A percentile compares a stretch with the other conserved stretches of the same genome.
phyloP scores from a whole-genome alignment of 2,113 vertebrate genomes.

The Sialia sialis region DNA sequence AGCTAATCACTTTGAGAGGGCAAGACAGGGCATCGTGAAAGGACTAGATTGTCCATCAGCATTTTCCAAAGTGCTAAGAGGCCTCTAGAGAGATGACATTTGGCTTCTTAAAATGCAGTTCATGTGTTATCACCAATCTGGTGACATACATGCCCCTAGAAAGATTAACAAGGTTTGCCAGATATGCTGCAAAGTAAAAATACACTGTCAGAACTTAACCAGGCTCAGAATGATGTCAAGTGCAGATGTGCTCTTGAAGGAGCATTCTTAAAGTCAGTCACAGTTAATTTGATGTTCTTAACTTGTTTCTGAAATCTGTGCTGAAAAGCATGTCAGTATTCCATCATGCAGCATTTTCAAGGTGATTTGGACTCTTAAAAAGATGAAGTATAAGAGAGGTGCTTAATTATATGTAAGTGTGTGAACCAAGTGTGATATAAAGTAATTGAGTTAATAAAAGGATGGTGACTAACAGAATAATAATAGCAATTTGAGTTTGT shows the following conservation, averaged over 20 bases:
- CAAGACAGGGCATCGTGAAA: background rate
- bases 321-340: background rate
- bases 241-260: background rate
- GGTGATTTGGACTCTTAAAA: constrained; percentile 46
- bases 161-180: constrained; percentile 34
- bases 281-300: background rate
- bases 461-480: constrained; percentile 5
- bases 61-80: constrained; percentile 9
- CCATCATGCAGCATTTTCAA: constrained; percentile 18
- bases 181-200: background rate
- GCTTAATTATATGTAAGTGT: constrained; percentile 37
- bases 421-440: constrained; percentile 8
- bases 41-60: background rate
- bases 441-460: constrained; percentile 53
- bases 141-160: constrained; percentile 14
- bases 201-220: background rate
- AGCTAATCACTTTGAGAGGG: constrained; percentile 19
- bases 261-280: constrained; percentile 3
- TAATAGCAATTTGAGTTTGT: constrained; percentile 23
- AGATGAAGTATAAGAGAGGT: background rate
- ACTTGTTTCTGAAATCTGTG: background rate
- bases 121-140: background rate
- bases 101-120: constrained; percentile 31
- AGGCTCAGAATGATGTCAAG: background rate
- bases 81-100: background rate